Evolutionary conservation across 1,140 invertebrate genomes (phyloP), one percentile per base, ranked within the genome.

Genomic region (Meteorus sp.): DNA sequence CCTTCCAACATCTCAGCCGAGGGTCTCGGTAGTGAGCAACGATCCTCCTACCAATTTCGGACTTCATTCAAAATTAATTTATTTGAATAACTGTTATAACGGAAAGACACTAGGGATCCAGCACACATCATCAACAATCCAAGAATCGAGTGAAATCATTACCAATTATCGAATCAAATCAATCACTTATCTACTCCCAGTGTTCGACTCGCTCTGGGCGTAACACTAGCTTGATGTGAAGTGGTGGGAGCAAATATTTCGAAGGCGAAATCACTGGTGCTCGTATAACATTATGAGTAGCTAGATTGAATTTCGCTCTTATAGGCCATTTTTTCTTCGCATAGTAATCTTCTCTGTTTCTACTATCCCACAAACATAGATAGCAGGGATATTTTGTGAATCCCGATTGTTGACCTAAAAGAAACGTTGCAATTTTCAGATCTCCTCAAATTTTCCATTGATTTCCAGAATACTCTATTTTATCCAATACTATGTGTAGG

Each of bases 341-440:
- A 56, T 25, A 47, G 31, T 35, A 13, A 19, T 35, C 33, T 27
- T 29, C 22, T 6, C 3, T 3, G 1, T 29, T 29, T 35, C 27
- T 47, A 22, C 55, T 57, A 37, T 57, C 55, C 44, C 44, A 57
- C 20, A 47, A 48, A 25, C 43, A 57, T 22, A 47, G 19, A 37
- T 11, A 57, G 25, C 27, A 56, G 1, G 39, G 22, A 31, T 45
- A 44, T 23, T 56, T 56, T 15, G 54, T 56, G 35, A 25, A 45
- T 3, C 54, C 54, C 2, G 17, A 20, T 47, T 60, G 41, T 35
- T 45, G 50, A n/a, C 58, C 58, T 8, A 48, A 27, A 25, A 55
- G 4, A 5, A 55, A n/a, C 5, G 20, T 41, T 29, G 33, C 15
- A n/a, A 60, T 60, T 48, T 60, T 55, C 1, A 50, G 23, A 55